Evolutionary conservation across 2,797 vertebrate species (phyloP).

Genomic region (Hydrocynus forskahlii): DNA sequence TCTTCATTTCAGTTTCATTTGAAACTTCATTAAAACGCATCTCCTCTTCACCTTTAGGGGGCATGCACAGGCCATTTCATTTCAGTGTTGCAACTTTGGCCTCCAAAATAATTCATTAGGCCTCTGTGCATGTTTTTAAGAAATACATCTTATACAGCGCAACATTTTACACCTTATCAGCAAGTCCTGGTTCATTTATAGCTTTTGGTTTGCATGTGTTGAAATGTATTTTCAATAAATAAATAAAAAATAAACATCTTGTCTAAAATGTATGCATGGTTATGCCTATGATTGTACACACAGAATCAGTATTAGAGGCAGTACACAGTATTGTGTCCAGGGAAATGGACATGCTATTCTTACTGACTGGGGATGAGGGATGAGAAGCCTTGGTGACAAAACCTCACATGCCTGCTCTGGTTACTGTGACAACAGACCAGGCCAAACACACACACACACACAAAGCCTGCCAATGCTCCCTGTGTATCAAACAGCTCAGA

Average conservation of each 20-base stretch:
- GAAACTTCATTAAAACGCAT: constrained; percentile 44
- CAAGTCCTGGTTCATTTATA: neutral
- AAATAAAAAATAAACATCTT: neutral
- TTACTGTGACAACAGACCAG: constrained; percentile 53
- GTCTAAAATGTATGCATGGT: neutral
- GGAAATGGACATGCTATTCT: constrained; percentile 3
- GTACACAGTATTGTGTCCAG: neutral
- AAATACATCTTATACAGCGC: neutral
- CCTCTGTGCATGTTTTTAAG: neutral
- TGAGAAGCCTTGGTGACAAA: neutral
- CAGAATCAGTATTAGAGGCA: neutral
- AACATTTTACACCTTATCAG: constrained; percentile 8
- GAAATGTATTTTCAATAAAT: neutral
- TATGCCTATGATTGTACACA: neutral
- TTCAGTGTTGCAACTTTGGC: neutral
- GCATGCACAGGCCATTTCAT: constrained; percentile 31
- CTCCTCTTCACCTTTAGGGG: constrained; percentile 47
- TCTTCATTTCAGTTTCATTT: neutral
- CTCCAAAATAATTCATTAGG: neutral
- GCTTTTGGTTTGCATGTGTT: neutral
- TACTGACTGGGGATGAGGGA: constrained; percentile 14
- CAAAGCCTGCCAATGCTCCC: constrained; percentile 9
- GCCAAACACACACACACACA: neutral
- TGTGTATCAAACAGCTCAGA: constrained; percentile 6
- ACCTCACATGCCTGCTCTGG: constrained; percentile 39